Percentiles rank a stretch among this genome's conserved stretches.
Conservation (phyloP, 1,140 invertebrate species). For the Eueides isabella region DNA sequence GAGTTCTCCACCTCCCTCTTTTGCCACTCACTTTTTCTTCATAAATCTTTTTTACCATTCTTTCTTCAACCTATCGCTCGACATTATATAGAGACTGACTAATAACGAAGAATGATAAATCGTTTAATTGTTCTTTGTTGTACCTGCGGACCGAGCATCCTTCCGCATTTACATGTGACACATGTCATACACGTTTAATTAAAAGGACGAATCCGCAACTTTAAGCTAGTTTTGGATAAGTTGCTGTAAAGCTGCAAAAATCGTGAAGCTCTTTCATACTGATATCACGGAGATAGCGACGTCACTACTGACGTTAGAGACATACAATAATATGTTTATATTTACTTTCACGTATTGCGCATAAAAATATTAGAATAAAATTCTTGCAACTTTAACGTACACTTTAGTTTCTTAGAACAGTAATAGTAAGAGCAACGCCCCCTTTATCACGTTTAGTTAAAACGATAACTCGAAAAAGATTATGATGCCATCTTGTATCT, state of each 20-base stretch:
- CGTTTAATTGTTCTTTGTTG: no score
- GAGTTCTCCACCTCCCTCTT: no score
- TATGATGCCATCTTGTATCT: not conserved
- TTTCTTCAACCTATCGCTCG: no score
- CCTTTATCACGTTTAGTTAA: not conserved
- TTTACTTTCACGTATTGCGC: not conserved
- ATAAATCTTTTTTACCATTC: no score
- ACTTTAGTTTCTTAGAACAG: not conserved
- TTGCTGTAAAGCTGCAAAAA: not conserved
- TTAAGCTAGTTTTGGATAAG: not conserved
- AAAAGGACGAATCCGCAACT: no score
- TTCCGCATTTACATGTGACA: no score
- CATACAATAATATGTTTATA: not conserved
- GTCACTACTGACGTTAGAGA: not conserved
- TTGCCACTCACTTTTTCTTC: no score
- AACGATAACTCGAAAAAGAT: not conserved
- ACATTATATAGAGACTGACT: no score
- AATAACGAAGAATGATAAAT: no score
- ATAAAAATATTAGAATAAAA: not conserved
- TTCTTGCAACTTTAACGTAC: not conserved
- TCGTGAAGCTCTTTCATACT: not conserved
- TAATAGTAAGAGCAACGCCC: not conserved
- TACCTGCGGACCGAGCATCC: no score
- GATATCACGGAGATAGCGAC: not conserved
- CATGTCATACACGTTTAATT: no score